Evolutionary conservation across 2,797 vertebrate species (phyloP).

Genomic region (Macrochelys suwanniensis): DNA sequence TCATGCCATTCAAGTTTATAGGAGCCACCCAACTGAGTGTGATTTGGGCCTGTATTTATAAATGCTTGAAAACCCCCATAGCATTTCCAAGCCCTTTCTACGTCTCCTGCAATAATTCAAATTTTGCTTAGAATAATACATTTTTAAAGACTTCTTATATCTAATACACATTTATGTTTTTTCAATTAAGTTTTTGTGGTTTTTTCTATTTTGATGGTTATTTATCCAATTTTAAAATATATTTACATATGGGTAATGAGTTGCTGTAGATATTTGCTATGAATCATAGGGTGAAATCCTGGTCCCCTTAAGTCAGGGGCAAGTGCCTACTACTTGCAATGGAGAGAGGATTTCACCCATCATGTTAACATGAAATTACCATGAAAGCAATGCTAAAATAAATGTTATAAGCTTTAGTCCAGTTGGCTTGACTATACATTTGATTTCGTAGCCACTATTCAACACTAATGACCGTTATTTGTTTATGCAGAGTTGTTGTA

Average conservation of each 20-base stretch:
- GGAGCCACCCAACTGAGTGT: not conserved
- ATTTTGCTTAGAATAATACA: not conserved
- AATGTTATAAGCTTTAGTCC: constrained; percentile 48
- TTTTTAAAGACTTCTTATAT: not conserved
- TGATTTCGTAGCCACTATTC: constrained; percentile 62
- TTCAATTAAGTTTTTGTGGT: constrained; percentile 4
- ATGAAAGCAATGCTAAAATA: constrained; percentile 59
- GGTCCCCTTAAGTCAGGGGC: constrained; percentile 36
- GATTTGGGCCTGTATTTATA: not conserved
- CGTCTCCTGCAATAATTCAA: not conserved
- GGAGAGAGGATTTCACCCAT: constrained; percentile 25
- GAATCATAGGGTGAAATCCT: constrained; percentile 51
- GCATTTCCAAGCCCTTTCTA: not conserved
- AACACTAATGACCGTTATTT: constrained; percentile 60
- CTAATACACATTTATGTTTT: not conserved
- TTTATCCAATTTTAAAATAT: not conserved
- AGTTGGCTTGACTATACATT: constrained; percentile 62
- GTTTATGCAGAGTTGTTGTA: constrained; percentile 58
- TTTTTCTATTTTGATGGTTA: not conserved
- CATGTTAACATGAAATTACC: constrained; percentile 6
- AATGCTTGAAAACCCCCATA: not conserved
- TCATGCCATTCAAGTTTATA: not conserved
- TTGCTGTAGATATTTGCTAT: not conserved
- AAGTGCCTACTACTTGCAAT: constrained; percentile 40
- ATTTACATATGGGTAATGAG: not conserved